Evolutionary conservation across 1,140 invertebrate species (phyloP).

Genomic region (Pseudomyrmex gracilis): DNA sequence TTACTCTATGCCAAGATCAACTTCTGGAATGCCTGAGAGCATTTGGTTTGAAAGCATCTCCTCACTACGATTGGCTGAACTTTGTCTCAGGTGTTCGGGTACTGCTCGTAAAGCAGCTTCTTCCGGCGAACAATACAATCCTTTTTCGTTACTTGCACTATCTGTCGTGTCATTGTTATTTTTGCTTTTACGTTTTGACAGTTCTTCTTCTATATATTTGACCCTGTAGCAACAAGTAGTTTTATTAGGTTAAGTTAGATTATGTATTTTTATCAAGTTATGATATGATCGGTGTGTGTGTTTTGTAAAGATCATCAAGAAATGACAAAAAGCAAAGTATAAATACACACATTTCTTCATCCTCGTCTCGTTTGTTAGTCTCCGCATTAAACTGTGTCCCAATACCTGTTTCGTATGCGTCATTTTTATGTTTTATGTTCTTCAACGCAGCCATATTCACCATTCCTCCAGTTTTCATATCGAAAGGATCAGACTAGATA

Average conservation of each 20-base stretch:
- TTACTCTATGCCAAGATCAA: conserved; percentile 99
- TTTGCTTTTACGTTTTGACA: conserved; percentile 94
- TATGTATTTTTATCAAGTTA: conserved; percentile 28
- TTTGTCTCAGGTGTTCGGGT: conserved; percentile 94
- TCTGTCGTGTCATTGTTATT: conserved; percentile 79
- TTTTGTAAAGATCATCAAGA: neutral
- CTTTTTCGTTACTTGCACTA: conserved; percentile 82
- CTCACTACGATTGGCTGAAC: conserved; percentile 94
- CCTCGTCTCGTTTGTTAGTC: conserved; percentile 99
- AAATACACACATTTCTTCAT: conserved; percentile 95
- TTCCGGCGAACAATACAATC: conserved; percentile 93
- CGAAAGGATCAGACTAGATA: conserved; percentile 90
- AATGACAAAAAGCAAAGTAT: neutral
- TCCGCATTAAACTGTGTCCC: conserved; percentile 99
- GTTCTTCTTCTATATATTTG: conserved; percentile 98
- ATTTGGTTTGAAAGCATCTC: conserved; percentile 99
- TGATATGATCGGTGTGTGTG: conserved; percentile 32
- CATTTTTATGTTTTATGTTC: conserved; percentile 92
- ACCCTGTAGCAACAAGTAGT: conserved; percentile 87
- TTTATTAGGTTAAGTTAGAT: too few species aligned
- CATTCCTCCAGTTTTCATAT: conserved; percentile 94
- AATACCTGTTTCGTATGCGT: conserved; percentile 95
- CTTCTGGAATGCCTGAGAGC: conserved; percentile 99
- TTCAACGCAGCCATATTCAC: conserved; percentile 96
- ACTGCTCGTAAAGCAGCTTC: conserved; percentile 94